phyloP scores from a whole-genome alignment of 1,140 invertebrate genomes.

The Asobara japonica region DNA sequence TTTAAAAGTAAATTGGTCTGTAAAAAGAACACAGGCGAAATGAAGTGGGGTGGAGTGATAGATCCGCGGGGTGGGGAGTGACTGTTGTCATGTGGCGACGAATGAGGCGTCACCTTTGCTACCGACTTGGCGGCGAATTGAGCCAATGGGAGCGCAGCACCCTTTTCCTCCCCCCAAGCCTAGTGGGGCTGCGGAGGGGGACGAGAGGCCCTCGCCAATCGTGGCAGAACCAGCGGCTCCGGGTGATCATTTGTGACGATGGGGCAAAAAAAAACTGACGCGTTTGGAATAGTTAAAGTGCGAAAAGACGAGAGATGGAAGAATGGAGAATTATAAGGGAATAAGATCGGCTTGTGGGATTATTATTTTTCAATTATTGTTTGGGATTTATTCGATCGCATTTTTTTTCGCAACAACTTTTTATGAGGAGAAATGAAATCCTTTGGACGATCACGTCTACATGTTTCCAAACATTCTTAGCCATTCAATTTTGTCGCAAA shows the following conservation, averaged over 20 bases:
- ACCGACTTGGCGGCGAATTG: not conserved
- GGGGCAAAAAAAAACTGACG: conserved; percentile 3
- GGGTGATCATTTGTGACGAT: conserved; percentile 5
- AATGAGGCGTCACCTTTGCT: conserved; percentile 5
- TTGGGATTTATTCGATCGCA: too few relatives aligned
- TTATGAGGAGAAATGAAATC: too few relatives aligned
- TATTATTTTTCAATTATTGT: too few relatives aligned
- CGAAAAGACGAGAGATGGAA: conserved; percentile 4
- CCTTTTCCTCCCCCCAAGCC: not conserved
- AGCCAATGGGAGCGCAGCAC: not conserved
- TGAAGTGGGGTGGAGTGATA: not conserved
- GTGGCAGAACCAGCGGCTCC: conserved; percentile 4
- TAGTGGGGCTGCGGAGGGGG: not conserved
- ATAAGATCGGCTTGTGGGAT: not conserved
- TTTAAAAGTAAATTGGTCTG: not conserved
- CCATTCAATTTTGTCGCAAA: too few relatives aligned
- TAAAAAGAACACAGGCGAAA: not conserved
- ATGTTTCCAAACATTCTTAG: too few relatives aligned
- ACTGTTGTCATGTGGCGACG: not conserved
- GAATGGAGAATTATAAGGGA: not conserved
- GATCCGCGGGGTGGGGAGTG: not conserved
- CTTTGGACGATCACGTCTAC: too few relatives aligned
- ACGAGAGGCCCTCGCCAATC: not conserved
- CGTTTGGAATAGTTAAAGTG: not conserved
- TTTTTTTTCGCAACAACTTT: too few relatives aligned